These are phyloP conservation scores for Pteruthius melanotis DNA, from an alignment of 2,113 vertebrate species.

Conservation along the genomic window DNA sequence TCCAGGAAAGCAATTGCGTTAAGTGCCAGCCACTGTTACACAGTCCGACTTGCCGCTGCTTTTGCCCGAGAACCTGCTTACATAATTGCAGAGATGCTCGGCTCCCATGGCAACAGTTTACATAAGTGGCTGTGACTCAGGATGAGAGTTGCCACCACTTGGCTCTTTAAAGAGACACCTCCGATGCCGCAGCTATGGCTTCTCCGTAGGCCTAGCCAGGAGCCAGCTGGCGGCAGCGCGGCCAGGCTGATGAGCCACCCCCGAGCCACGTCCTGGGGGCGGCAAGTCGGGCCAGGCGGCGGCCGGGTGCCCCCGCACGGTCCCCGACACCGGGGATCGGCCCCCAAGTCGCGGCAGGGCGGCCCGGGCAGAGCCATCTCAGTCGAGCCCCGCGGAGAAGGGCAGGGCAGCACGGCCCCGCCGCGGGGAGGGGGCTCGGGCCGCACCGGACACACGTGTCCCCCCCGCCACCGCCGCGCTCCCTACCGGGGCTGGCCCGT, in stretches of 20 bases:
- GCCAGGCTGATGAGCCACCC: neutral
- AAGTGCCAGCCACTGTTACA: neutral
- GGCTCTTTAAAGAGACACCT: neutral
- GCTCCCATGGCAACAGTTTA: constrained; percentile 63
- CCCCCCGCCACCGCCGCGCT: no score
- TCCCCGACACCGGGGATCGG: no score
- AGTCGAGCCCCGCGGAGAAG: no score
- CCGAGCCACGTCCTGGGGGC: neutral
- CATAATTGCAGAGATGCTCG: constrained; percentile 3
- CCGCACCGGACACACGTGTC: no score
- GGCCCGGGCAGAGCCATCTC: no score
- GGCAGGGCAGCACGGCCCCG: no score
- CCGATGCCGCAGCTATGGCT: neutral
- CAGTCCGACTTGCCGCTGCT: neutral
- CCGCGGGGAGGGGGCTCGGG: no score
- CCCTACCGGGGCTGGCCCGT: neutral
- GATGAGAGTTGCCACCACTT: neutral
- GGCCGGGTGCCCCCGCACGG: no score
- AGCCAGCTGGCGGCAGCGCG: accelerated
- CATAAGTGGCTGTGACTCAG: constrained; percentile 54
- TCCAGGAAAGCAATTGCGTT: neutral
- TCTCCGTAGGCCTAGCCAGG: neutral
- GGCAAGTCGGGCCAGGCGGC: accelerated
- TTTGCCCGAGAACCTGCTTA: neutral
- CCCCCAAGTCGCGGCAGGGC: no score